phyloP scores from a whole-genome alignment of 2,797 vertebrate genomes.

The Cynodonichthys magdalenae region DNA sequence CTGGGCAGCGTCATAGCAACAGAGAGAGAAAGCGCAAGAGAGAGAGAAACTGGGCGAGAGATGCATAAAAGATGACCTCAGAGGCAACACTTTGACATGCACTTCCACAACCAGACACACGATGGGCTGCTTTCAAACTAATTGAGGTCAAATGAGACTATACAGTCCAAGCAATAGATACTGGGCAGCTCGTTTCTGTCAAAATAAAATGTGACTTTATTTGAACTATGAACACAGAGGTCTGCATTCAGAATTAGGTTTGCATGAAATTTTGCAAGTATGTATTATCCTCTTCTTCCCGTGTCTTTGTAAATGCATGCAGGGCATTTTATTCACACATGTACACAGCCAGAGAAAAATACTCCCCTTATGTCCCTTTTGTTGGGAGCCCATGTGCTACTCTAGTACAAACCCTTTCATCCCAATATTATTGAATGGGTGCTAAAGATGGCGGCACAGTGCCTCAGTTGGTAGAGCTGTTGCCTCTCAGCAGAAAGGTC shows the following conservation, averaged over 20 bases:
- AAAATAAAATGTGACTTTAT: constrained; percentile 27
- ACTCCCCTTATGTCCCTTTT: constrained; percentile 61
- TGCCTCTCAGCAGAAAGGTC: too few relatives aligned
- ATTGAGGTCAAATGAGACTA: constrained; percentile 46
- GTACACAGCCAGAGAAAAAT: constrained; percentile 53
- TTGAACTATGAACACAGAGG: constrained; percentile 32
- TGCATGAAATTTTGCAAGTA: constrained; percentile 45
- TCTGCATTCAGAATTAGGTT: constrained; percentile 36
- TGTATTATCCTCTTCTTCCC: constrained; percentile 50
- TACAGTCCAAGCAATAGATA: constrained; percentile 10
- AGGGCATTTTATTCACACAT: constrained; percentile 54
- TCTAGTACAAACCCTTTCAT: constrained; percentile 47
- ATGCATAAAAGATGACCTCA: constrained; percentile 53
- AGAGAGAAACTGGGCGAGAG: constrained; percentile 38
- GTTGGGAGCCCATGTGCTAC: constrained; percentile 61
- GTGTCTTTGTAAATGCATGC: constrained; percentile 51
- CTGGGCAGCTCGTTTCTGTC: constrained; percentile 17
- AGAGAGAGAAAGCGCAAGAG: constrained; percentile 42
- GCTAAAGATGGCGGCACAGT: too few relatives aligned
- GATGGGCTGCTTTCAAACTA: constrained; percentile 35
- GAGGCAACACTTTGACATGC: constrained; percentile 39
- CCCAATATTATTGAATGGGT: constrained; percentile 37
- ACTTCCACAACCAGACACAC: constrained; percentile 35
- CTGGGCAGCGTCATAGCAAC: constrained; percentile 56
- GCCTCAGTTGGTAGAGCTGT: too few relatives aligned